Evolutionary conservation across 1,140 invertebrate genomes (phyloP), one percentile per base, ranked within the genome.

Genomic region (Acromyrmex charruanus): DNA sequence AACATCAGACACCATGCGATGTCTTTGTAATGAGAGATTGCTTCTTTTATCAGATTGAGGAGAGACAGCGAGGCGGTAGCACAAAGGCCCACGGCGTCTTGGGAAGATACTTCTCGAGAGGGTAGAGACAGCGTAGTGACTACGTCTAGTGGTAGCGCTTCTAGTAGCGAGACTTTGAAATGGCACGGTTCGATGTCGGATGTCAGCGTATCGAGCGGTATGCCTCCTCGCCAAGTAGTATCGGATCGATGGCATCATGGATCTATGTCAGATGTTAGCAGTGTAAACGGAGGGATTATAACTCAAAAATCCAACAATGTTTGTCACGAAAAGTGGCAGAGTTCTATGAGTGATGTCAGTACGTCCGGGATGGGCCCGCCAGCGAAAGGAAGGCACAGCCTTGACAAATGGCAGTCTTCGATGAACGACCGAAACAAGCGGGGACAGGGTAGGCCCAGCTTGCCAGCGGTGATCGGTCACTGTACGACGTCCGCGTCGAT

Each of bases 131-230:
- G 97, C 92, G 97, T 97, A 0, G 97, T 97, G 3, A 97, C 97
- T 51, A 95, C 95, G 25, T 97, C 96, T 75, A 97, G 96, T 39
- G 96, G 97, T 49, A 97, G 96, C 93, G 97, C 97, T 59, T 98
- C 97, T 61, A 97, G 97, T 51, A 97, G 97, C 89, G 98, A 98
- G 92, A 98, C 98, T 9, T 94, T 98, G 1, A 98, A 98, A 94
- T 98, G 97, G 97, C 97, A 97, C 90, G 97, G 97, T 35, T 98
- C 97, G 7, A 97, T 97, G 95, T 97, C 97, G 91, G 97, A 98
- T 91, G 96, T 98, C 12, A 97, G 97, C 86, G 96, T 97, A 28
- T 96, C 97, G 6, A 97, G 96, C 55, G 94, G 94, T 0, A 88
- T 95, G 55, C 93, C 94, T 1, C 85, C 91, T n/a, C 92, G 94